Percentiles rank a stretch among this genome's conserved stretches.
phyloP scores from a whole-genome alignment of 1,140 invertebrate species.

The Dendrolimus punctatus region DNA sequence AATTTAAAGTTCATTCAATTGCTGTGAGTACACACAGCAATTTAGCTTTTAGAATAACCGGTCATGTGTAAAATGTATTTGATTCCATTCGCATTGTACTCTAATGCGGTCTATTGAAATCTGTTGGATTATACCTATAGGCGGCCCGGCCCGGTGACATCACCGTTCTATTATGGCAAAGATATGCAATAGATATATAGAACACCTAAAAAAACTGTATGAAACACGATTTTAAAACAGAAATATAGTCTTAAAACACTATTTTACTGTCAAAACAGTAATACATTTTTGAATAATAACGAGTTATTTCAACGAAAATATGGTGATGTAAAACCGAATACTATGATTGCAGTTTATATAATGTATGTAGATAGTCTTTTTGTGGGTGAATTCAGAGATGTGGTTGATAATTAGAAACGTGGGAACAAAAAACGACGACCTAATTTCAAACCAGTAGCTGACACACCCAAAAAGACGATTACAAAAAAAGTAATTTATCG shows the following conservation, averaged over 20 bases:
- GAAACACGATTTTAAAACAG: conserved; percentile 4
- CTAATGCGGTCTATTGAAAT: conserved; percentile 4
- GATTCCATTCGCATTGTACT: not conserved
- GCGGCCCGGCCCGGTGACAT: conserved; percentile 20
- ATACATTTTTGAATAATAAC: no score
- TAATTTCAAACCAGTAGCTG: conserved; percentile 22
- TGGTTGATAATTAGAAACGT: conserved; percentile 3
- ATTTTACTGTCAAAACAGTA: not conserved
- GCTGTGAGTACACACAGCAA: no score
- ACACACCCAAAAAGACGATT: conserved; percentile 28
- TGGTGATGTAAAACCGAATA: not conserved
- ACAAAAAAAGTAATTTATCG: conserved; percentile 15
- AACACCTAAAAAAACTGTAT: conserved; percentile 20
- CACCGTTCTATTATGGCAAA: conserved; percentile 18
- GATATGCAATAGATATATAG: conserved; percentile 19
- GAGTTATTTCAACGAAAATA: not conserved
- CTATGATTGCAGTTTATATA: not conserved
- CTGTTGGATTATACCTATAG: conserved; percentile 17
- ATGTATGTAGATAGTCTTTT: no score
- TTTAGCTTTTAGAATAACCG: no score
- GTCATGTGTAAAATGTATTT: no score
- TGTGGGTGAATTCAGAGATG: no score
- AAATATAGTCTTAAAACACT: not conserved
- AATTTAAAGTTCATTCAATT: no score
- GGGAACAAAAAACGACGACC: conserved; percentile 38